Base-by-base conservation (phyloP, 2,113 vertebrate genomes). In the Bos indicus region DNA sequence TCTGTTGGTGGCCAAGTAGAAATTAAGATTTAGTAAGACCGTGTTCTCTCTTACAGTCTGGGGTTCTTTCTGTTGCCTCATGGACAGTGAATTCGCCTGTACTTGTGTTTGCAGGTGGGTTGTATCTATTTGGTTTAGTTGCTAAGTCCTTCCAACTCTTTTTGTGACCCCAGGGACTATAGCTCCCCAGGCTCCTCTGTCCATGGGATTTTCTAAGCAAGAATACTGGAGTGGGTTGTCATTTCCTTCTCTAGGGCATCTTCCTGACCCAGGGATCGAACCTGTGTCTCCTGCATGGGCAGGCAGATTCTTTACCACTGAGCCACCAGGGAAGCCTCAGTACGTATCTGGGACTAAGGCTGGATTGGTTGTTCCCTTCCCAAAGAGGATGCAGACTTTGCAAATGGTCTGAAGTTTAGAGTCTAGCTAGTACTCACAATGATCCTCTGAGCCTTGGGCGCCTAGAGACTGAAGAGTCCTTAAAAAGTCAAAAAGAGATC, bases 401-500 rank as follows among this genome's bases (percentile, higher is more conserved):
- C 62, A n/a, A 40, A 59, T 5, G 64, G 33, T 59, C 51, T 67
- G 23, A 90, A 57, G 33, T 89, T 19, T 28, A 33, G 62, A 6
- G 30, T 94, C 28, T 43, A n/a, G 30, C 30, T 92, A 8, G 36
- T 60, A 62, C 23, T 92, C 43, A 94, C 51, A 54, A 88, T 83
- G 85, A n/a, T 16, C 4, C 26, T 59, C 4, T 10, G 46, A 95
- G 28, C 3, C 56, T 94, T 81, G 48, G 52, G 33, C 88, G 40
- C 10, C 16, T 40, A 88, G 81, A 86, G 4, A 90, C 36, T 12
- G 7, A 82, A 90, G 57, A 88, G 33, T 87, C 40, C 46, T 74
- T 43, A 80, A 67, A 43, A 90, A 92, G 40, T 62, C 91, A 84
- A 59, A 93, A 86, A 92, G 74, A 93, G 33, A 88, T 95, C 83